phyloP scores from a whole-genome alignment of 2,113 vertebrate genomes.

The Fregata magnificens region DNA sequence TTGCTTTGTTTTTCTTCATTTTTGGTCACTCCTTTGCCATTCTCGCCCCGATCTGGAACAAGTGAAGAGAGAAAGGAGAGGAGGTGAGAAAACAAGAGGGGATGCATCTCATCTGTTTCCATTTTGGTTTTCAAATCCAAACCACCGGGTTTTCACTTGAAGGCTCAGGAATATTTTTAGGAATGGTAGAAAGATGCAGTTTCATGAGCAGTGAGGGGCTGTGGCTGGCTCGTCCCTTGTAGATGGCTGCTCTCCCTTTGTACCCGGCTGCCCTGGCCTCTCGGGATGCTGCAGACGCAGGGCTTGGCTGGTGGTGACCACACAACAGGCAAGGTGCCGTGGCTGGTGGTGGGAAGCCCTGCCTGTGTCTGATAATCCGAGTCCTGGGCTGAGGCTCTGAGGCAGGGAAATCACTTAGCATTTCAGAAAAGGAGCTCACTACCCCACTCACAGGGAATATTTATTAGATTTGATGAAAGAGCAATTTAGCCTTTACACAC shows the following conservation, averaged over 20 bases:
- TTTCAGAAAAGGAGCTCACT: neutral
- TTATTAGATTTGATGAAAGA: neutral
- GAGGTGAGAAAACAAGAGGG: slow-evolving; percentile 38
- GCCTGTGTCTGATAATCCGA: neutral
- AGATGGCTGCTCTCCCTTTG: neutral
- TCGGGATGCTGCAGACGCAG: fast-evolving
- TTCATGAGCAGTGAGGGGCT: neutral
- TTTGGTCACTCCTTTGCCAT: slow-evolving; percentile 15
- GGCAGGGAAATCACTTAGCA: neutral
- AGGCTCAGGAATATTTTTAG: slow-evolving; percentile 22
- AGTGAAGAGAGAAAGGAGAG: slow-evolving; percentile 17
- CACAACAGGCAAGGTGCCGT: fast-evolving
- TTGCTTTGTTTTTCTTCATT: neutral
- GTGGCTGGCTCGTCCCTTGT: neutral
- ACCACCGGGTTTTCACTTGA: neutral
- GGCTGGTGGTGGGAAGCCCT: fast-evolving
- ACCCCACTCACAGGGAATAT: neutral
- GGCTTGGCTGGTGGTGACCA: neutral
- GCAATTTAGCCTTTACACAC: neutral
- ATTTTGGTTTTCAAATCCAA: slow-evolving; percentile 13
- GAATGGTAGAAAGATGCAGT: neutral
- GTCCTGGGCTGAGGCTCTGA: neutral
- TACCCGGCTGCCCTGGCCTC: neutral
- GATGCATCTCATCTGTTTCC: slow-evolving; percentile 40
- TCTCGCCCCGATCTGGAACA: neutral